phyloP scores from a whole-genome alignment of 2,797 vertebrate species.

The Spizella passerina region DNA sequence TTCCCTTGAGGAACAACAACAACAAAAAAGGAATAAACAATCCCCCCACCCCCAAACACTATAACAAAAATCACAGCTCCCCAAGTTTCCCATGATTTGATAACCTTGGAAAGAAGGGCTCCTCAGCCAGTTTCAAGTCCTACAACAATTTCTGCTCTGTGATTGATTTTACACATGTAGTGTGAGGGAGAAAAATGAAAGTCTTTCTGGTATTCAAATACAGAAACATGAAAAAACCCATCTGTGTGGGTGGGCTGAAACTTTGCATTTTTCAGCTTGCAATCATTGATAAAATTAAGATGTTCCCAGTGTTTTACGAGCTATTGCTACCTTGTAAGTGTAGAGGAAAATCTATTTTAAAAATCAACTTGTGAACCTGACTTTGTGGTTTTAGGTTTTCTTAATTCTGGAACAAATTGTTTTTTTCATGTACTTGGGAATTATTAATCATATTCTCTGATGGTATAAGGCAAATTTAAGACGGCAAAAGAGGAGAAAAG shows the following conservation, averaged over 20 bases:
- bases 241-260: slow-evolving; percentile 25
- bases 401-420: neutral
- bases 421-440: neutral
- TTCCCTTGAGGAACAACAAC: slow-evolving; percentile 50
- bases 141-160: neutral
- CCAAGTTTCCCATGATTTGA: slow-evolving; percentile 48
- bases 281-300: neutral
- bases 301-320: neutral
- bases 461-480: neutral
- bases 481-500: neutral
- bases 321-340: neutral
- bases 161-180: slow-evolving; percentile 36
- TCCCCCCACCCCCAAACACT: neutral
- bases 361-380: neutral
- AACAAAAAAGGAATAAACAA: slow-evolving; percentile 10
- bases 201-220: slow-evolving; percentile 34
- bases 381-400: neutral
- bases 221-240: slow-evolving; percentile 34
- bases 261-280: neutral
- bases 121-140: neutral
- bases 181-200: slow-evolving; percentile 25
- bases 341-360: neutral
- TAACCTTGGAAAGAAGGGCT: neutral
- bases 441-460: neutral
- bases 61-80: slow-evolving; percentile 26